Evolutionary conservation across 23 tunicate genomes (phyloP).

Genomic region (Styela clava): DNA sequence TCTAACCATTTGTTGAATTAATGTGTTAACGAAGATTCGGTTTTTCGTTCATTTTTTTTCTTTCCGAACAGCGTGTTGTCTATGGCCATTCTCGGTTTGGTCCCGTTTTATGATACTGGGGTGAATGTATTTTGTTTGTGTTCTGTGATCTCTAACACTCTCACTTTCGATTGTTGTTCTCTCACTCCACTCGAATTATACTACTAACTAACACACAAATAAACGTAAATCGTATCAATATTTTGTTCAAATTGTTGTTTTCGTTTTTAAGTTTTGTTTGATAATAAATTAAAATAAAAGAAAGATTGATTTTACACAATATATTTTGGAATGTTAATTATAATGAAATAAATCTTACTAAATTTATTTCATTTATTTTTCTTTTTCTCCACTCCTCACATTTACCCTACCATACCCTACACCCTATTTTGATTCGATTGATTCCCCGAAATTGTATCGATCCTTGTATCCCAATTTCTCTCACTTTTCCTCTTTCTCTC

Average conservation of each 20-base stretch:
- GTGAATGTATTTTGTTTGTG: not conserved
- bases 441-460: no score
- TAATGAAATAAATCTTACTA: not conserved
- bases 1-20: no score
- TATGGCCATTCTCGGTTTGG: no score
- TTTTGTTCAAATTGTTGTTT: not conserved
- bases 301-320: not conserved
- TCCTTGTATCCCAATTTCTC: not conserved
- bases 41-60: no score
- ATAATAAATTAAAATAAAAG: no score
- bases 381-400: not conserved
- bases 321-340: not conserved
- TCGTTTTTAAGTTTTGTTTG: no score
- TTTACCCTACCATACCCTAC: not conserved
- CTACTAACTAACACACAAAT: not conserved
- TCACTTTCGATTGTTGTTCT: not conserved
- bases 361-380: not conserved
- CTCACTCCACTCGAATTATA: not conserved
- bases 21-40: no score
- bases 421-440: not conserved
- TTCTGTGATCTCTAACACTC: not conserved
- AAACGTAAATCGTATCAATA: not conserved
- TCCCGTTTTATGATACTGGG: no score
- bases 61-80: no score
- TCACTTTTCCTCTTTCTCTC: not conserved